Evolutionary conservation across 1,140 invertebrate genomes (phyloP).

Genomic region (Druon quercuslanigerum): DNA sequence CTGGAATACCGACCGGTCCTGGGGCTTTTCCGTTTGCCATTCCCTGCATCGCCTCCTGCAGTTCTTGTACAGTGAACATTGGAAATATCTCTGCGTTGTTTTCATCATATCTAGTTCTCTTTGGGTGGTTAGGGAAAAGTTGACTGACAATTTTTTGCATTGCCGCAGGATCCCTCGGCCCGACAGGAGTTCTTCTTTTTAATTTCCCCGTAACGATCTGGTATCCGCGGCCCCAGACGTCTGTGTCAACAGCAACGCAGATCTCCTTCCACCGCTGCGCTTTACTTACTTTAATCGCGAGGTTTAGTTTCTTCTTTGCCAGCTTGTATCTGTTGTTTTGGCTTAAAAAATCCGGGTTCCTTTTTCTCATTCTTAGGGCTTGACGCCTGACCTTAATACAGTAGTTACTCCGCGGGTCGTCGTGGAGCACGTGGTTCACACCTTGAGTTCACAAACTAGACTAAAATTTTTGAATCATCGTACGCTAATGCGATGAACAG

Average conservation of each 20-base stretch:
- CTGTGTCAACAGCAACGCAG: slow-evolving; percentile 39
- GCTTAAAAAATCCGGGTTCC: neutral
- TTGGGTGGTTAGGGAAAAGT: slow-evolving; percentile 54
- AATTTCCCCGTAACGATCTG: slow-evolving; percentile 34
- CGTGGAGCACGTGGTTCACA: too few species aligned
- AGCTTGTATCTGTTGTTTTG: slow-evolving; percentile 23
- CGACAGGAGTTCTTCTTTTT: neutral
- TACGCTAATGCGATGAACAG: too few species aligned
- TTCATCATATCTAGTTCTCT: slow-evolving; percentile 27
- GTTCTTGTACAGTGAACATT: slow-evolving; percentile 48
- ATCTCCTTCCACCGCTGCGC: slow-evolving; percentile 46
- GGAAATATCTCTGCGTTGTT: neutral
- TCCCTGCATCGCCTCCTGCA: slow-evolving; percentile 51
- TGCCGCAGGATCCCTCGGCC: slow-evolving; percentile 33
- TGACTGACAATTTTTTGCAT: slow-evolving; percentile 41
- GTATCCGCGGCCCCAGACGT: slow-evolving; percentile 51
- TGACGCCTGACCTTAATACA: slow-evolving; percentile 45
- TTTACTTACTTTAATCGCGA: slow-evolving; percentile 41
- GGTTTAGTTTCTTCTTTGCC: too few species aligned
- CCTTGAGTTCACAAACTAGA: too few species aligned
- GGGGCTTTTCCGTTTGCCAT: too few species aligned
- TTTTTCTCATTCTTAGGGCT: slow-evolving; percentile 12
- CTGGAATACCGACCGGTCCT: slow-evolving; percentile 49
- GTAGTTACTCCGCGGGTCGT: too few species aligned
- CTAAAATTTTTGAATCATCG: slow-evolving; percentile 53